Evolutionary conservation across 2,113 vertebrate species (phyloP).

Genomic region (Axis porcinus): DNA sequence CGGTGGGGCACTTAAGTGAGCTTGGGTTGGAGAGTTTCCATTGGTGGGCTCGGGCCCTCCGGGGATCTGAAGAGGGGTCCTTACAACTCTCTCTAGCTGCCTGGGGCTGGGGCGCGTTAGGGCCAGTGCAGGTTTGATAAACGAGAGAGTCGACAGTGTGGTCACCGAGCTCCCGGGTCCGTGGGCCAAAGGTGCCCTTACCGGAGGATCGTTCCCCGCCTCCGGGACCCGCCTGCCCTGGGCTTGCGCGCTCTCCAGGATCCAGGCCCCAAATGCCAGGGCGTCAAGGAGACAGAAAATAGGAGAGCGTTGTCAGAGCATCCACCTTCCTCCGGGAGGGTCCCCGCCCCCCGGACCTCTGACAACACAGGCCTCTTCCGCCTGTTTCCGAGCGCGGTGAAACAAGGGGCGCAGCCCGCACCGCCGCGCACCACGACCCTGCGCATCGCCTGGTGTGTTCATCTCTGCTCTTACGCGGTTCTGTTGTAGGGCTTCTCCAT

Average conservation of each 20-base stretch:
- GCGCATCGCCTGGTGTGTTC: neutral
- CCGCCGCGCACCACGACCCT: rapidly evolving
- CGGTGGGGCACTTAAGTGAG: neutral
- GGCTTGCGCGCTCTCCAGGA: neutral
- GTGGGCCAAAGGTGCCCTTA: neutral
- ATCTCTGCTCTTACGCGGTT: neutral
- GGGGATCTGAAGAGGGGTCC: neutral
- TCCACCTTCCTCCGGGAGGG: neutral
- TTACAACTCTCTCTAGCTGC: neutral
- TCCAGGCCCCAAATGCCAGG: neutral
- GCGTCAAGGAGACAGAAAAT: neutral
- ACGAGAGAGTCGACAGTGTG: neutral
- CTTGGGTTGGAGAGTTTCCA: neutral
- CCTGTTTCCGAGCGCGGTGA: neutral
- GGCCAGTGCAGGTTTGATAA: neutral
- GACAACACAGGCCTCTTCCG: neutral
- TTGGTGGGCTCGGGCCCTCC: neutral
- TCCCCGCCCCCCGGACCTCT: neutral
- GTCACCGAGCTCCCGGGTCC: neutral
- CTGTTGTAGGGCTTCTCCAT: neutral
- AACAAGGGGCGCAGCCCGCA: neutral
- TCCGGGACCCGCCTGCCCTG: neutral
- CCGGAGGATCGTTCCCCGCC: rapidly evolving
- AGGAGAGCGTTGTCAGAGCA: neutral
- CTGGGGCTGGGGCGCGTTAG: neutral